phyloP scores from a whole-genome alignment of 92 coral and sea anemone genomes.

The Porites divaricata region DNA sequence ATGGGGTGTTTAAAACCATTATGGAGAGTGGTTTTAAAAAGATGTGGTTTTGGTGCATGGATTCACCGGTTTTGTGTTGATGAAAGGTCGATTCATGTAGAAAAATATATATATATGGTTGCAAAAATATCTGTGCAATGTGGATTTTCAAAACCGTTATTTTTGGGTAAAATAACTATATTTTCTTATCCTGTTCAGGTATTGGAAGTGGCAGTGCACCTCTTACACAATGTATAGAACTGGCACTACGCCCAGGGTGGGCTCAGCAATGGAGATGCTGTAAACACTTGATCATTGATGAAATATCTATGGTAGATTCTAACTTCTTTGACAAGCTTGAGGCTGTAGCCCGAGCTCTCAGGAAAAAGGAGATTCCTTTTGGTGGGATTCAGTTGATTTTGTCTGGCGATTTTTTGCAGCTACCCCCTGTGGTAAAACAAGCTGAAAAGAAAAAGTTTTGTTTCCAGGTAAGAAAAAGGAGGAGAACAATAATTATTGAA shows the following conservation, averaged over 20 bases:
- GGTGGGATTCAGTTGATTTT: conserved; percentile 97
- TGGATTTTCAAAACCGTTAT: no score
- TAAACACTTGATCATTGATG: conserved; percentile 93
- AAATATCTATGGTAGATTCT: conserved; percentile 96
- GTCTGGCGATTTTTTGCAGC: conserved; percentile 95
- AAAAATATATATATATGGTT: no score
- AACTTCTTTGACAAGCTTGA: conserved; percentile 92
- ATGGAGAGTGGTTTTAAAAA: no score
- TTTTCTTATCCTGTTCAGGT: conserved; percentile 51
- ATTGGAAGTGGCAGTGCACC: conserved; percentile 92
- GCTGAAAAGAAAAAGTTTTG: conserved; percentile 83
- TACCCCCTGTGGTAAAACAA: conserved; percentile 93
- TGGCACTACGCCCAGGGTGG: conserved; percentile 85
- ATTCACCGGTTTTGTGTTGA: no score
- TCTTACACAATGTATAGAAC: conserved; percentile 78
- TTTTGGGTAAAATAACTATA: background rate
- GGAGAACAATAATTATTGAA: no score
- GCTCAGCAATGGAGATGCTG: conserved; percentile 86
- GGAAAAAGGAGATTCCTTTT: conserved; percentile 89
- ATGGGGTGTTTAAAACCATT: no score
- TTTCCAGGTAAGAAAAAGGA: conserved; percentile 76
- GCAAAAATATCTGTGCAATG: no score
- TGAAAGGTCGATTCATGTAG: no score
- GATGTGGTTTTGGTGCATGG: no score
- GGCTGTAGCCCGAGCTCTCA: conserved; percentile 86